Percentiles rank a stretch among this genome's conserved stretches.
Evolutionary conservation across 2,888 invertebrate species (phyloP).

Genomic region (Tiphia femorata): DNA sequence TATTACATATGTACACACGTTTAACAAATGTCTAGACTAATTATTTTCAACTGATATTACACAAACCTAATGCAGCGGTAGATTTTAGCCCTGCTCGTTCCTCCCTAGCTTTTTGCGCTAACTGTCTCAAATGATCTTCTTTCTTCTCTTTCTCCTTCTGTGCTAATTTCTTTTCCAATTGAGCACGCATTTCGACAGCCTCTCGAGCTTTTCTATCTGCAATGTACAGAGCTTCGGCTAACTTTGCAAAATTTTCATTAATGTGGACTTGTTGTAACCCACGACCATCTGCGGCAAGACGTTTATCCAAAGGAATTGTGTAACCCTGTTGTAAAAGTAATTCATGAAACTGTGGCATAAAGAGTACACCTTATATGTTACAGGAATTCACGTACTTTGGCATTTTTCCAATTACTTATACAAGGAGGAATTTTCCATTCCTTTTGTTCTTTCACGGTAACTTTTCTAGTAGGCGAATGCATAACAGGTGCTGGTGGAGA

Average conservation of each 20-base stretch:
- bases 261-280: slow-evolving; percentile 98
- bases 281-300: slow-evolving; percentile 97
- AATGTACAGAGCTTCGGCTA: slow-evolving; percentile 97
- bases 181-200: slow-evolving; percentile 96
- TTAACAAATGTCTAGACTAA: not conserved
- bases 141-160: slow-evolving; percentile 99
- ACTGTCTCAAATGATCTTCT: slow-evolving; percentile 91
- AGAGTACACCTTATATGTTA: not conserved
- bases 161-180: slow-evolving; percentile 94
- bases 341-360: not conserved
- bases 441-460: slow-evolving; percentile 98
- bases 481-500: slow-evolving; percentile 99
- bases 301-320: slow-evolving; percentile 97
- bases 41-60: not conserved
- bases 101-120: slow-evolving; percentile 96
- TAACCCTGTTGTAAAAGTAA: slow-evolving; percentile 75
- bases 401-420: slow-evolving; percentile 99
- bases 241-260: slow-evolving; percentile 98
- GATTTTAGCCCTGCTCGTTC: slow-evolving; percentile 88
- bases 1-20: slow-evolving; percentile 17
- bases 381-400: slow-evolving; percentile 76
- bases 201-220: slow-evolving; percentile 98
- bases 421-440: slow-evolving; percentile 99
- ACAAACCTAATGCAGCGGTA: slow-evolving; percentile 62
- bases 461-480: slow-evolving; percentile 97